A percentile compares a stretch with the other conserved stretches of the same genome.
Conservation (phyloP, 2,797 vertebrate genomes). For the Danio choprae region DNA sequence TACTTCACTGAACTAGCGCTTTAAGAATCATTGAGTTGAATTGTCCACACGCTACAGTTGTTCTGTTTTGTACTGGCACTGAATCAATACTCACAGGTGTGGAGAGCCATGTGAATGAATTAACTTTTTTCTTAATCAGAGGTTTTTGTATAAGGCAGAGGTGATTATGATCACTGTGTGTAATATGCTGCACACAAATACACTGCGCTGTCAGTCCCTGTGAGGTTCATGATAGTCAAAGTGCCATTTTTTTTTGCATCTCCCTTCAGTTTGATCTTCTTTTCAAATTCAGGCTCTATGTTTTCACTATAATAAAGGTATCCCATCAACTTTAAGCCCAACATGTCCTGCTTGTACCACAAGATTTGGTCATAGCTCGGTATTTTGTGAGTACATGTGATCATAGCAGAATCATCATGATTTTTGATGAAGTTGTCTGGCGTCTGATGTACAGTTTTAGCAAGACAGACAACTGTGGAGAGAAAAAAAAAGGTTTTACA, state of each 20-base stretch:
- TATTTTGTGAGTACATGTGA: constrained; percentile 44
- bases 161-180: constrained; percentile 27
- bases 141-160: constrained; percentile 31
- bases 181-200: constrained; percentile 53
- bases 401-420: background rate
- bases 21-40: too few species aligned
- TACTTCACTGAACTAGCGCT: too few species aligned
- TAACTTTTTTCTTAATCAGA: background rate
- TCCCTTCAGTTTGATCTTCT: constrained; percentile 33
- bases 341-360: constrained; percentile 43
- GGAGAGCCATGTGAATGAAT: background rate
- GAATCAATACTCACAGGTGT: background rate
- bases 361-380: background rate
- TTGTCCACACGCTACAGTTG: too few species aligned
- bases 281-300: constrained; percentile 23
- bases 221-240: background rate
- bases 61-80: background rate
- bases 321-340: constrained; percentile 39
- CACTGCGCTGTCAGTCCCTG: constrained; percentile 40
- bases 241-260: constrained; percentile 3
- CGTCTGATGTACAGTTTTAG: constrained; percentile 35
- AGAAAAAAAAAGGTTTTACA: background rate
- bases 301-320: background rate
- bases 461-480: background rate
- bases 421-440: constrained; percentile 8